Evolutionary conservation across 2,797 vertebrate species (phyloP).

Genomic region (Thamnophis elegans): DNA sequence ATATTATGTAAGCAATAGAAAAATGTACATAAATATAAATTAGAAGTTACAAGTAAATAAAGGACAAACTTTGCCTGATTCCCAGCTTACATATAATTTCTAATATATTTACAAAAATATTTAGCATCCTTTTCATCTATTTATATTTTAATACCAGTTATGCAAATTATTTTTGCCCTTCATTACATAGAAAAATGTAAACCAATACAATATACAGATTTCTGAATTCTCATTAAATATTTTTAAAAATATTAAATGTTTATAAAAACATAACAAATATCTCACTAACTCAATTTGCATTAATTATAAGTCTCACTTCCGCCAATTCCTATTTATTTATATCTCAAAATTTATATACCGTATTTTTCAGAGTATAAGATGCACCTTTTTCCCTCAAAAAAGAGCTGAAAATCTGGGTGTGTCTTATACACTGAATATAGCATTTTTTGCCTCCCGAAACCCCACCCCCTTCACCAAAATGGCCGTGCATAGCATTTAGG

Average conservation of each 20-base stretch:
- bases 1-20: neutral
- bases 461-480: no score
- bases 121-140: neutral
- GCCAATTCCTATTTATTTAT: no score
- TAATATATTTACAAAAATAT: neutral
- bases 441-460: no score
- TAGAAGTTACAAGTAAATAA: neutral
- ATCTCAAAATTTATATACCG: no score
- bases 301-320: neutral
- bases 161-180: neutral
- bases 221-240: neutral
- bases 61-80: neutral
- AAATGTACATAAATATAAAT: neutral
- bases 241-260: neutral
- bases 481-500: no score
- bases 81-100: neutral
- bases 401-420: no score
- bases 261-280: neutral
- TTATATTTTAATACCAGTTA: neutral
- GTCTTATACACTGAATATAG: no score
- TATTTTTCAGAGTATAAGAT: no score
- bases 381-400: no score
- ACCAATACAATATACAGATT: neutral
- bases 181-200: neutral
- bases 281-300: neutral